Base-by-base conservation (phyloP, 2,113 vertebrate species). In the Heterotis niloticus region DNA sequence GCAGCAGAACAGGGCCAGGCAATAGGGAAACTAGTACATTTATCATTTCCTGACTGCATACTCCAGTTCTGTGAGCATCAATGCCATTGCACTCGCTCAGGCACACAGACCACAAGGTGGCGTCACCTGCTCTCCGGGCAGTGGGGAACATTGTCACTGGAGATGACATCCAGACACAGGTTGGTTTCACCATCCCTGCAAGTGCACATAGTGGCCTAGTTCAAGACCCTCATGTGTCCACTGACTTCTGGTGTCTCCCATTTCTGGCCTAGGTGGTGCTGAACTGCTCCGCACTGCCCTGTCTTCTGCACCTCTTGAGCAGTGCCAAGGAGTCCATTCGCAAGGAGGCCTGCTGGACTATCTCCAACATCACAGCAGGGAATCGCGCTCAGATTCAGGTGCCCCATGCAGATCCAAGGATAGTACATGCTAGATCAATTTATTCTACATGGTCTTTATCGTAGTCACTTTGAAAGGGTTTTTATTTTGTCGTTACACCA, bases 271-370 rank as follows among this genome's bases (percentile, higher is more conserved):
- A 99, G 98, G 97, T 99, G 84, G 98, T 99, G 82, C 91, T 99
- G 81, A 99, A 99, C 90, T 99, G 98, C 87, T 99, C 97, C 0
- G 97, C 98, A 71, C 91, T 99, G 76, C 98, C 98, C 75, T 99
- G 98, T 83, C 95, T 99, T 77, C 94, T 99, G 51, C 97, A 99
- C 86, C 93, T 99, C 51, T 89, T 99, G 86, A 98, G 97, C 85
- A 98, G 96, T 13, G 95, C 96, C 82, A 99, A 99, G 88, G 97
- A 99, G 81, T 99, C 98, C 29, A 99, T 99, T 82, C 94, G 96
- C 82, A 99, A 99, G 88, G 98, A 99, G 87, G 98, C 97, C 0
- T 99, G 97, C 87, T 99, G 98, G 98, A 99, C 97, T 79, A 98
- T 99, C 87, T 99, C 98, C 34, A 99, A 99, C 82, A 98, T 99